Base-by-base conservation (phyloP, 1,140 invertebrate genomes). In the Psix sp. region DNA sequence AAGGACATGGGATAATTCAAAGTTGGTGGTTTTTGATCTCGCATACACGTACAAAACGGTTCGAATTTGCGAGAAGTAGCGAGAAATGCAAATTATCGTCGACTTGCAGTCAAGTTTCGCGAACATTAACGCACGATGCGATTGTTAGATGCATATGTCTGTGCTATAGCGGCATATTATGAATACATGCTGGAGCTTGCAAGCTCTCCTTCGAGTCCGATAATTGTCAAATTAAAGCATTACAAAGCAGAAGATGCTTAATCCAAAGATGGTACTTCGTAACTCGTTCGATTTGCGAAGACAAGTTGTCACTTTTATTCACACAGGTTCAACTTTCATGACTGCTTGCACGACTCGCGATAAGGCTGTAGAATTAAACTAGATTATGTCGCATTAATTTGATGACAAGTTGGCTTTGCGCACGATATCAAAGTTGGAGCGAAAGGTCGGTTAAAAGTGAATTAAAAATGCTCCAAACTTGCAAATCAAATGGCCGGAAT, bases 361-460 rank as follows among this genome's bases (percentile, higher is more conserved):
- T 45, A 79, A 76, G 77, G 77, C 65, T 73, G 74, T 77, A 66
- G 63, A 79, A 77, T 79, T 80, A 77, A 75, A 65, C 24, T 71
- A 74, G 74, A 63, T 76, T 73, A 71, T 71, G 65, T 35, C n/a
- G 3, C 5, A 10, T 11, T 13, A 11, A 35, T 35, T 35, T 35
- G 33, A 35, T 11, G 13, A 35, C 10, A 10, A 13, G n/a, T 35
- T 35, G 10, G 1, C 11, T 35, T 35, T 10, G 13, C 7, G 21
- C 7, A 24, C 7, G 21, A 4, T 7, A 4, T 3, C 21, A 7
- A 24, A 24, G n/a, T n/a, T n/a, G n/a, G n/a, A n/a, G n/a, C n/a
- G n/a, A n/a, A n/a, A n/a, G n/a, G n/a, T n/a, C n/a, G n/a, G n/a
- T n/a, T n/a, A n/a, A n/a, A n/a, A n/a, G n/a, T n/a, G n/a, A n/a